These are phyloP conservation scores for Chaitophorus viminalis DNA, from an alignment of 2,888 invertebrate genomes.

Conservation along the genomic window DNA sequence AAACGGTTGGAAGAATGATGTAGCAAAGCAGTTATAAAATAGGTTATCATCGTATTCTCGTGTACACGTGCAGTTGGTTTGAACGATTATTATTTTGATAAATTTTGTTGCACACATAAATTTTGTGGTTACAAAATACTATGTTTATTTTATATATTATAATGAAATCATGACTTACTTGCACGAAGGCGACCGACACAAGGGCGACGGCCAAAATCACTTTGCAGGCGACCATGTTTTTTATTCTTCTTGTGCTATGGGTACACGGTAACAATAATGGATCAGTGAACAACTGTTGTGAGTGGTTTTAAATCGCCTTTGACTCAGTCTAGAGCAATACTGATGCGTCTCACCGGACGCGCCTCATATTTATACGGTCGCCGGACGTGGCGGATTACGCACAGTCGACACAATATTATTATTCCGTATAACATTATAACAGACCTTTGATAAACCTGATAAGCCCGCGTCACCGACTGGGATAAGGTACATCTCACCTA, in stretches of 20 bases:
- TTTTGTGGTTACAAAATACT: too few relatives aligned
- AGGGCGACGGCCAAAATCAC: slow-evolving; percentile 16
- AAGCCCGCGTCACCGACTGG: not conserved
- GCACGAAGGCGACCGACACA: not conserved
- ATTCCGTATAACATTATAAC: not conserved
- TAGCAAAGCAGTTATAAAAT: too few relatives aligned
- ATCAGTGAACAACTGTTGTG: not conserved
- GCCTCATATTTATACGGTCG: not conserved
- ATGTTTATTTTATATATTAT: too few relatives aligned
- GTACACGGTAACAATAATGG: not conserved
- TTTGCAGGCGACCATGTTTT: slow-evolving; percentile 23
- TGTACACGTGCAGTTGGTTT: too few relatives aligned
- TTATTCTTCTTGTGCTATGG: not conserved
- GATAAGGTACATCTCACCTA: not conserved
- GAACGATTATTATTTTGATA: too few relatives aligned
- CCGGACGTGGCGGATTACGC: not conserved
- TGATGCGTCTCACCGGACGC: not conserved
- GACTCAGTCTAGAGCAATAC: not conserved
- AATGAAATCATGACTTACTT: slow-evolving; percentile 10
- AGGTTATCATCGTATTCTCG: too few relatives aligned
- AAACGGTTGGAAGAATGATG: too few relatives aligned
- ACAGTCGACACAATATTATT: too few relatives aligned
- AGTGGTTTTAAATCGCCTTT: not conserved
- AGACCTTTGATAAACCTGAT: not conserved
- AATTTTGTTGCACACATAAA: not conserved